Base-by-base conservation (phyloP, 2,888 invertebrate species). In the Drosophila paranaensis region DNA sequence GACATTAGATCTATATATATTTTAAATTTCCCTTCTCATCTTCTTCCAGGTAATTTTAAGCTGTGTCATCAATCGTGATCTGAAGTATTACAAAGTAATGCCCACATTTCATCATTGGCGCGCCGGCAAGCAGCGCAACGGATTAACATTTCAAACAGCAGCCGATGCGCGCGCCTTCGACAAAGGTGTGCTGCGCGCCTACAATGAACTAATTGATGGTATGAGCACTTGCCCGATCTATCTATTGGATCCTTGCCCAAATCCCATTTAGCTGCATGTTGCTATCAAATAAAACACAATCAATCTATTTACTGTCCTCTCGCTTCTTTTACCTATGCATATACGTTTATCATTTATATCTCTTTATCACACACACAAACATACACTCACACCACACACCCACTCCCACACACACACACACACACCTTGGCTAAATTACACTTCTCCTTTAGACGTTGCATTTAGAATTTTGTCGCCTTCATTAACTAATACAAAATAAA, bases 21-120 rank as follows among this genome's bases (percentile, higher is more conserved):
- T 2, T 33, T 33, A 8, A 5, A 10, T 20, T 20, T n/a, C n/a
- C 6, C 1, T 8, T 3, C 20, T 20, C 20, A 2, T 6, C 14
- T 46, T 9, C 25, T n/a, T 6, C 1, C 93, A 98, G 98, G 96
- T 97, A 91, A 97, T 98, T 81, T 95, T 98, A 82, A 97, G 97
- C 93, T 98, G 98, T 94, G 96, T 96, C 58, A 97, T 98, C 92
- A 98, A 98, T 93, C 97, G 97, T 93, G 98, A 98, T 93, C 97
- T 98, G 93, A 97, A 97, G 93, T 98, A 98, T 94, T 97, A 97
- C 93, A 98, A 97, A 94, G 98, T 98, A 90, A 98, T 98, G 97
- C 98, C 99, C 39, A 98, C 98, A 51, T 99, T 99, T 95, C 98
- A 98, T 94, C 98, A 98, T 93, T 99, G 98, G 98, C 96, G 96